Percentiles rank a stretch among this genome's conserved stretches.
These are phyloP conservation scores for Mixornis gularis DNA, from an alignment of 2,113 vertebrate species.

Conservation along the genomic window DNA sequence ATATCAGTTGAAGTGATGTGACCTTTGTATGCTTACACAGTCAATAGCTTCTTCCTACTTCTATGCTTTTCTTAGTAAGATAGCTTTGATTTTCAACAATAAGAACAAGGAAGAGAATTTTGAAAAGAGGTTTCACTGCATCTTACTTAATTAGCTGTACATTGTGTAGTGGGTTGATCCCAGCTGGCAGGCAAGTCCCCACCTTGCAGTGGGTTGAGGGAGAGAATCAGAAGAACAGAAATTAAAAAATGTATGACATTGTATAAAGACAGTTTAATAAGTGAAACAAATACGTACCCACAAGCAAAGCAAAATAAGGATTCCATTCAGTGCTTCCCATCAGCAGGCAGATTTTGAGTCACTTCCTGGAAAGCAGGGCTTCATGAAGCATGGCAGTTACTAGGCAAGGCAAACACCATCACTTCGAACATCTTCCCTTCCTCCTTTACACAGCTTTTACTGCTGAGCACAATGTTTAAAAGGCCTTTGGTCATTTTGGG, in stretches of 20 bases:
- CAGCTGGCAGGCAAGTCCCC: not conserved
- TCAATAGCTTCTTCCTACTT: not conserved
- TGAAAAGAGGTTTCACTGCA: not conserved
- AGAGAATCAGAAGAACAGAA: not conserved
- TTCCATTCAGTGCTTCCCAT: not conserved
- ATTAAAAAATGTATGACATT: not conserved
- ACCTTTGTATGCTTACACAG: not conserved
- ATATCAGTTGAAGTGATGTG: not conserved
- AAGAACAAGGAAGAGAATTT: not conserved
- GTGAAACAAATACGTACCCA: not conserved
- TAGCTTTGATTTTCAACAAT: not conserved
- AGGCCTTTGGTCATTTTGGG: not conserved
- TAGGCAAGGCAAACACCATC: not conserved
- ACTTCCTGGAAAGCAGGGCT: not conserved
- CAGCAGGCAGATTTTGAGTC: not conserved
- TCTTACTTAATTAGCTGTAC: not conserved
- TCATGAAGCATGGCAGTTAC: accelerated
- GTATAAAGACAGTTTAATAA: not conserved
- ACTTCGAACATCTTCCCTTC: accelerated
- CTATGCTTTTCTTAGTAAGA: not conserved
- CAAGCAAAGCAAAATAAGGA: not conserved
- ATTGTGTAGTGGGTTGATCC: not conserved
- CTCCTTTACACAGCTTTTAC: not conserved
- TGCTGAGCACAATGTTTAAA: not conserved
- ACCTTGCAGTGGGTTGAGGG: not conserved